These are phyloP conservation scores for Gymnothorax reevesii DNA, from an alignment of 2,797 vertebrate species.

Conservation along the genomic window DNA sequence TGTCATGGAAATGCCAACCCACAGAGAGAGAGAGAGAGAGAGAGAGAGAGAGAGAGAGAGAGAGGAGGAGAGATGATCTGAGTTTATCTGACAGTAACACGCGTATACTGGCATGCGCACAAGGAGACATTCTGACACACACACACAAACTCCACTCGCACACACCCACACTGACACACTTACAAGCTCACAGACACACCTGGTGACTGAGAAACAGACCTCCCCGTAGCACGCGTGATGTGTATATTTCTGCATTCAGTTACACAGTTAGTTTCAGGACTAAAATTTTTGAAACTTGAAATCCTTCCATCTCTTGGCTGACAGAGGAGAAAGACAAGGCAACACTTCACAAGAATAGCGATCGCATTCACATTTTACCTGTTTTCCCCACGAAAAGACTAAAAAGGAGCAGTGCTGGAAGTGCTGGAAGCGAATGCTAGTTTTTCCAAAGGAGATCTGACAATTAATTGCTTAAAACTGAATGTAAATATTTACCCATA, in stretches of 20 bases:
- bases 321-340: background rate
- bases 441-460: background rate
- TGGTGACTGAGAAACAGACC: conserved; percentile 37
- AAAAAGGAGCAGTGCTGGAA: background rate
- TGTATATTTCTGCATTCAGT: background rate
- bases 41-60: conserved; percentile 26
- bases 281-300: conserved; percentile 1
- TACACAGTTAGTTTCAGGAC: background rate
- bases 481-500: background rate
- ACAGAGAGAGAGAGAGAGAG: conserved; percentile 54
- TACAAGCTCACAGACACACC: conserved; percentile 32
- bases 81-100: conserved; percentile 67
- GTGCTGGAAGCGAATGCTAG: background rate
- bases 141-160: background rate
- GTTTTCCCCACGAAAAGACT: background rate
- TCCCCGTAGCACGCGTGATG: background rate
- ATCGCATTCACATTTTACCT: background rate
- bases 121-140: conserved; percentile 4
- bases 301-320: conserved; percentile 7
- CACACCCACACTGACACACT: conserved; percentile 29
- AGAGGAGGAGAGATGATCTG: conserved; percentile 56
- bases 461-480: background rate
- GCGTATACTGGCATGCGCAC: conserved; percentile 67
- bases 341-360: background rate
- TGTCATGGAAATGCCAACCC: conserved; percentile 94